Evolutionary conservation across 2,113 vertebrate species (phyloP).

Genomic region (Mormyrus lacerda): DNA sequence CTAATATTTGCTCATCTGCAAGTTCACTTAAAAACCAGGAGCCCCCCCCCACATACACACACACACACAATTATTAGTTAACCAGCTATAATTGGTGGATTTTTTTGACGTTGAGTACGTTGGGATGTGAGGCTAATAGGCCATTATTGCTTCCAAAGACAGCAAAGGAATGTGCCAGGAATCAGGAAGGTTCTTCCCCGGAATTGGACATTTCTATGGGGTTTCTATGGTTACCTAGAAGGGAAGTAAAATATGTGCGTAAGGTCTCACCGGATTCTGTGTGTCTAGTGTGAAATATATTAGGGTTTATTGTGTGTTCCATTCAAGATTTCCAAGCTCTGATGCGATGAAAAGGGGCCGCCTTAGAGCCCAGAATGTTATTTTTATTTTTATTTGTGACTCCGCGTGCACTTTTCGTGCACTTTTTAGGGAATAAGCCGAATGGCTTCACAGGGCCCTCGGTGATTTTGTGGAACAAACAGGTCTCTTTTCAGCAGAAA

Average conservation of each 20-base stretch:
- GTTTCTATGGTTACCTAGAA: conserved; percentile 29
- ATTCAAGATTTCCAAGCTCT: background rate
- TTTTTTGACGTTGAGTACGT: background rate
- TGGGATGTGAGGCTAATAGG: background rate
- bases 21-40: background rate
- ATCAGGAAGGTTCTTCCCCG: conserved; percentile 22
- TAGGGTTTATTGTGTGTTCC: background rate
- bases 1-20: background rate
- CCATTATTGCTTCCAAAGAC: background rate
- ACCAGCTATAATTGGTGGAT: background rate
- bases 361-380: background rate
- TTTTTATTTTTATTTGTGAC: background rate
- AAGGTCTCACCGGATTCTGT: conserved; percentile 15
- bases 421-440: background rate
- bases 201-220: conserved; percentile 19
- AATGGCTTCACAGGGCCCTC: background rate
- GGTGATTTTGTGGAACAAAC: background rate
- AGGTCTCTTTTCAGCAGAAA: background rate
- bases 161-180: conserved; percentile 22
- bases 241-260: conserved; percentile 26
- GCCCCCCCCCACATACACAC: background rate
- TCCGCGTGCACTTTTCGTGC: background rate
- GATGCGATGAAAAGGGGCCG: background rate
- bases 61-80: background rate
- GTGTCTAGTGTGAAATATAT: background rate